Conservation (phyloP, 2,113 vertebrate genomes). For the Taxidea taxus region DNA sequence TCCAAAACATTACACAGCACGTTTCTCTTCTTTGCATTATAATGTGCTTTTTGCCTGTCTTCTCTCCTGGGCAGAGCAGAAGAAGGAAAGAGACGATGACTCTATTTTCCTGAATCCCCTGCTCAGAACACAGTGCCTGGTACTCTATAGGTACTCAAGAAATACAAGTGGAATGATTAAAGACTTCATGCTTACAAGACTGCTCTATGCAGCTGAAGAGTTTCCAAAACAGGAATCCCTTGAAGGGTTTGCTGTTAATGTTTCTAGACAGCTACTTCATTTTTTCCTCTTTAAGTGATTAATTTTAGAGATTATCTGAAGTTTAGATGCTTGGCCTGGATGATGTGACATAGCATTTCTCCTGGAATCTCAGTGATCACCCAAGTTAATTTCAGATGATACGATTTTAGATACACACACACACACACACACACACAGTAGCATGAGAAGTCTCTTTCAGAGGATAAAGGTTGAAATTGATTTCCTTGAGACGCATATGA, state of each 20-base stretch:
- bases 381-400: slow-evolving; percentile 30
- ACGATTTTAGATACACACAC: background rate
- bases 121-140: background rate
- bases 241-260: background rate
- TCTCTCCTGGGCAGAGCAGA: background rate
- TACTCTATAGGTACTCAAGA: background rate
- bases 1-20: background rate
- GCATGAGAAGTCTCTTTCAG: background rate
- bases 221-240: background rate
- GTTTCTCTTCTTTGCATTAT: background rate
- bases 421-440: background rate
- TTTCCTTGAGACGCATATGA: slow-evolving; percentile 3
- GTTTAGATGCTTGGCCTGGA: slow-evolving; percentile 7
- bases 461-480: background rate
- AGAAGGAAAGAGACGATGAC: background rate
- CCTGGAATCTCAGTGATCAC: background rate
- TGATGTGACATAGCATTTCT: slow-evolving; percentile 25
- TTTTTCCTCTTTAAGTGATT: slow-evolving; percentile 19
- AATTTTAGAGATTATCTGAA: background rate
- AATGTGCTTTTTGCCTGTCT: background rate
- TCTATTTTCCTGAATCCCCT: background rate
- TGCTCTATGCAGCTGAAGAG: background rate
- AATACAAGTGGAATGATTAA: background rate
- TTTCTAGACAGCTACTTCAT: background rate
- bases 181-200: background rate